Conservation (phyloP, 1,140 invertebrate genomes). For the Cydia pomonella region DNA sequence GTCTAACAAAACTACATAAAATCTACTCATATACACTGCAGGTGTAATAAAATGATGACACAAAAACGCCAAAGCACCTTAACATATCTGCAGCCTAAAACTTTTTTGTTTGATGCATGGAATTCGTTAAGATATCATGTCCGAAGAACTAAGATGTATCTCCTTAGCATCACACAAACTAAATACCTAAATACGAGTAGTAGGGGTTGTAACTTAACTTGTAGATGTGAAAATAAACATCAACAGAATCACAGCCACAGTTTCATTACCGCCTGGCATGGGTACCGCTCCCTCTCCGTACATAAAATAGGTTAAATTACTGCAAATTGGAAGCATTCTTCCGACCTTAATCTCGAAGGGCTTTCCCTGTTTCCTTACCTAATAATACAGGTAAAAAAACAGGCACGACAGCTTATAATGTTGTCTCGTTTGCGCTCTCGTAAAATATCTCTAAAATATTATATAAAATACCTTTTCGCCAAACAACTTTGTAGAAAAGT, state of each 20-base stretch:
- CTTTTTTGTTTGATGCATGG: too few species aligned
- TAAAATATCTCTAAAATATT: neutral
- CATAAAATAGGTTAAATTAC: slow-evolving; percentile 47
- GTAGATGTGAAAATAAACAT: slow-evolving; percentile 23
- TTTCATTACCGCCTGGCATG: slow-evolving; percentile 10
- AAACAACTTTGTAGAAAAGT: slow-evolving; percentile 7
- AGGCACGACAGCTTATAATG: slow-evolving; percentile 36
- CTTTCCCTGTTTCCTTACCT: slow-evolving; percentile 39
- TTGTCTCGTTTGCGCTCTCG: slow-evolving; percentile 6
- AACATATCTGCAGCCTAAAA: too few species aligned
- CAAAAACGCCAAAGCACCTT: too few species aligned
- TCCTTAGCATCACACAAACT: neutral
- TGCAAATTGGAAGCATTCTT: slow-evolving; percentile 47
- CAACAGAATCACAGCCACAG: slow-evolving; percentile 5
- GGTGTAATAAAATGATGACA: too few species aligned
- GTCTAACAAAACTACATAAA: too few species aligned
- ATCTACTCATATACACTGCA: too few species aligned
- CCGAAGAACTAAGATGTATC: neutral
- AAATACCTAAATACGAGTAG: neutral
- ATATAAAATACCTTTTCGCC: neutral
- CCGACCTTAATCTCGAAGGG: slow-evolving; percentile 40
- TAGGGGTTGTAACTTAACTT: neutral
- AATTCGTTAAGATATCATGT: neutral
- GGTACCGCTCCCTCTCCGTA: slow-evolving; percentile 1
- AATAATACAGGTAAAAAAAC: slow-evolving; percentile 41